These are phyloP conservation scores for Cheilosia urbana DNA, from an alignment of 2,888 invertebrate species.

Conservation along the genomic window DNA sequence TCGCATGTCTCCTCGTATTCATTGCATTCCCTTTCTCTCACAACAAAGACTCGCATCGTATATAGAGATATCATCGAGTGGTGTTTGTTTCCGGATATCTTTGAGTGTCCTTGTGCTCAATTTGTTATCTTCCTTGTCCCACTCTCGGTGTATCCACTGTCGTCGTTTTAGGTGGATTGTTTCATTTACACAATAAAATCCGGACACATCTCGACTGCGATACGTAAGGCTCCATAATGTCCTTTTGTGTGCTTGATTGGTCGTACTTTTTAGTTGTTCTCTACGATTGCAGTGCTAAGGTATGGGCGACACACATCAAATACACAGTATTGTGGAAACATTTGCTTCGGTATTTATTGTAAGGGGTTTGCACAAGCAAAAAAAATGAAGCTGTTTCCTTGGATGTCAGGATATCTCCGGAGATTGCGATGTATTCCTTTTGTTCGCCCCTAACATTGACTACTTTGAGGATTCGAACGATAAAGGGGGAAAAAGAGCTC, in stretches of 20 bases:
- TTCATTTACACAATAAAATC: slow-evolving; percentile 67
- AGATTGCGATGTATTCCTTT: slow-evolving; percentile 34
- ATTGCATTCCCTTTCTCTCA: slow-evolving; percentile 51
- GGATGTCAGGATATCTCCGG: slow-evolving; percentile 48
- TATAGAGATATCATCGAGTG: slow-evolving; percentile 33
- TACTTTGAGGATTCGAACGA: slow-evolving; percentile 18
- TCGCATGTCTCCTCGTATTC: slow-evolving; percentile 40
- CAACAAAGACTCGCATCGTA: slow-evolving; percentile 32
- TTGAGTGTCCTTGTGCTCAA: slow-evolving; percentile 66
- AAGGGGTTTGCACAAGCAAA: slow-evolving; percentile 30
- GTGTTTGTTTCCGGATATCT: slow-evolving; percentile 69
- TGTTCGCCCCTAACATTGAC: slow-evolving; percentile 6
- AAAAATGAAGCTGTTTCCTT: slow-evolving; percentile 33
- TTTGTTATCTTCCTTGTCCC: slow-evolving; percentile 47
- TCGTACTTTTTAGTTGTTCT: slow-evolving; percentile 29
- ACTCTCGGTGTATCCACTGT: background rate
- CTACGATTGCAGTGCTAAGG: background rate
- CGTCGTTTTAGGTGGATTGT: slow-evolving; percentile 45
- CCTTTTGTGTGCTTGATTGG: slow-evolving; percentile 58
- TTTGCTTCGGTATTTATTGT: slow-evolving; percentile 67
- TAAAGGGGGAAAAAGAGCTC: background rate
- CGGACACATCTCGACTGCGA: slow-evolving; percentile 54
- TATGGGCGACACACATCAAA: slow-evolving; percentile 17
- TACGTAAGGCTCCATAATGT: slow-evolving; percentile 52
- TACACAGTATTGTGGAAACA: slow-evolving; percentile 43